Evolutionary conservation across 2,113 vertebrate genomes (phyloP), one percentile per base, ranked within the genome.

Genomic region (Heterotilapia buettikoferi): DNA sequence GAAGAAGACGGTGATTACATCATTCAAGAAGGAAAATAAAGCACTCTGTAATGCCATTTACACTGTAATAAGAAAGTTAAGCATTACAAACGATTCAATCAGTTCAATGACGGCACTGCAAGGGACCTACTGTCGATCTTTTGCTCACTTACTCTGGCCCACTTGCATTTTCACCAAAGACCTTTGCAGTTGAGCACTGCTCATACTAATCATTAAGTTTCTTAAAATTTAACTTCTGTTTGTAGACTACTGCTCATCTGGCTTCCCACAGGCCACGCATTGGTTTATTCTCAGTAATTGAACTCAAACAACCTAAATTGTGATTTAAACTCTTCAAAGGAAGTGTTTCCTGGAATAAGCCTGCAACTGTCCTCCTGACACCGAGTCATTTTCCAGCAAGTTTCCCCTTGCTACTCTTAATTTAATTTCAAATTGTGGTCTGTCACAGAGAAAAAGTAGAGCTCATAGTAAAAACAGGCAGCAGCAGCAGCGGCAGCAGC

Each of bases 391-490:
- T 26, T 24, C 31, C 36, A 50, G 19, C 12, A 7, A 63, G 18
- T n/a, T 59, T 73, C 9, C n/a, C 13, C 33, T 63, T 11, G 2
- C 19, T 14, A 40, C 7, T 21, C 45, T 16, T 76, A 24, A 26
- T 71, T 45, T 24, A 13, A 31, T 80, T 36, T 57, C 13, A 31
- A 47, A 79, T 54, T 43, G 53, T 63, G 43, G 78, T 79, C 57
- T 85, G 5, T 45, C 9, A 36, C 43, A 31, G 26, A 82, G 57
- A 40, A 7, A 18, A 18, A 50, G 84, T 36, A 68, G 4, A 26
- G 53, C 43, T 88, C 79, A 68, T 24, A 80, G 85, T 85, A 53
- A 87, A 88, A 90, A 80, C 79, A 88, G 57, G 21, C 59, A 36
- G 53, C 13, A 78, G 45, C 21, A 53, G 26, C 24, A 26, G 24